A percentile compares a stretch with the other conserved stretches of the same genome.
phyloP scores from a whole-genome alignment of 2,113 vertebrate species.

The Morphnarchus princeps region DNA sequence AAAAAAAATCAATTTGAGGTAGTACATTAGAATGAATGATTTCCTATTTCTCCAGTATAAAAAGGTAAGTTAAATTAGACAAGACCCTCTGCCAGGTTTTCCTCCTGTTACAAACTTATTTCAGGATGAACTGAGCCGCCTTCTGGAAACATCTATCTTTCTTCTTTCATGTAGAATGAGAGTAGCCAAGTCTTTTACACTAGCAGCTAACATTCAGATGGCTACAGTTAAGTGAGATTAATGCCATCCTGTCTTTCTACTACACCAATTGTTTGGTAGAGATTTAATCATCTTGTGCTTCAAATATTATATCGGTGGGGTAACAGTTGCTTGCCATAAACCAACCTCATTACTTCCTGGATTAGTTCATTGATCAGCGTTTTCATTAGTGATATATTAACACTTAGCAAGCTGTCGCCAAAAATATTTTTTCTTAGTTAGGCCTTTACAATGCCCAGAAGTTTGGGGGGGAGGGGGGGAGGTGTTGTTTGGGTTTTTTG shows the following conservation, averaged over 20 bases:
- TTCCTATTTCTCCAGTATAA: not conserved
- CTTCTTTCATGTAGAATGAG: not conserved
- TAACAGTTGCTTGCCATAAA: not conserved
- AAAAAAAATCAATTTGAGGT: not conserved
- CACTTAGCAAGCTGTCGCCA: not conserved
- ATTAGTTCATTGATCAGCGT: not conserved
- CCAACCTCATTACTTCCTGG: not conserved
- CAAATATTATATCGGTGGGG: not conserved
- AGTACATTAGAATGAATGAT: slow-evolving; percentile 9
- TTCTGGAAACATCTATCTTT: not conserved
- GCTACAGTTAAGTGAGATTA: not conserved
- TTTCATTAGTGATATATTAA: not conserved
- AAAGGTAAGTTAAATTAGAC: slow-evolving; percentile 32
- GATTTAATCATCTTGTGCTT: slow-evolving; percentile 26
- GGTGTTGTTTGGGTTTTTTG: not conserved
- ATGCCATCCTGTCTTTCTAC: not conserved
- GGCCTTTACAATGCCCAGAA: not conserved
- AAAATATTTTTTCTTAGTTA: not conserved
- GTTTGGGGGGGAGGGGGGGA: not conserved
- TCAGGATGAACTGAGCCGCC: not conserved
- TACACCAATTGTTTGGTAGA: not conserved
- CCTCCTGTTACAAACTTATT: not conserved
- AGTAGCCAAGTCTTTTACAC: not conserved
- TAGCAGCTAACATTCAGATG: not conserved
- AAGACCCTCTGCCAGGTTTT: not conserved